phyloP scores from a whole-genome alignment of 1,140 invertebrate genomes.

The Zaprionus tsacasi region DNA sequence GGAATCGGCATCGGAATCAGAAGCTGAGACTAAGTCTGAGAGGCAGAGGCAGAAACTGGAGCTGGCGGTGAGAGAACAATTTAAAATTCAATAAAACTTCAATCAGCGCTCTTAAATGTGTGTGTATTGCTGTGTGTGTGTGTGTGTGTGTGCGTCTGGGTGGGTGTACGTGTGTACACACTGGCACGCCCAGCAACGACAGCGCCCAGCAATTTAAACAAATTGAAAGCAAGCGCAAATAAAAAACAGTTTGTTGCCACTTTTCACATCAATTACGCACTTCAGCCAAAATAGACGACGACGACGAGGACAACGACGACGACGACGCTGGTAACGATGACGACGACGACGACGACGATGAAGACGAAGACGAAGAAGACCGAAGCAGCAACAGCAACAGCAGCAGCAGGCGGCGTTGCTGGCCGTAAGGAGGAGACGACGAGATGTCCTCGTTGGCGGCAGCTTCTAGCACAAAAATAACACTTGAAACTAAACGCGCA shows the following conservation, averaged over 20 bases:
- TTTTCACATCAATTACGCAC: conserved; percentile 83
- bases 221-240: conserved; percentile 83
- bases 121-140: conserved; percentile 9
- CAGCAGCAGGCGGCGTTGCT: conserved; percentile 23
- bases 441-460: conserved; percentile 51
- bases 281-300: conserved; percentile 79
- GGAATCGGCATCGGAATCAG: conserved; percentile 19
- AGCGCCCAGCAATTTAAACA: conserved; percentile 82
- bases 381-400: conserved; percentile 10
- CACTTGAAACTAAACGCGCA: conserved; percentile 81
- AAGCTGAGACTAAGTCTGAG: conserved; percentile 12
- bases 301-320: conserved; percentile 25
- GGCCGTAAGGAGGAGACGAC: conserved; percentile 40
- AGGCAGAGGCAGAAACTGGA: conserved; percentile 35
- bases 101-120: conserved; percentile 74
- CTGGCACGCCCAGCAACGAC: conserved; percentile 64
- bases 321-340: conserved; percentile 16
- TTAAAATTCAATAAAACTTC: conserved; percentile 83
- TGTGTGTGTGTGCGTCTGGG: conserved; percentile 17
- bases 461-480: conserved; percentile 79
- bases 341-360: conserved; percentile 33
- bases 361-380: conserved; percentile 34
- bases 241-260: conserved; percentile 83
- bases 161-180: conserved; percentile 27
- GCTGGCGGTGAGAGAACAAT: conserved; percentile 56